Base-by-base conservation (phyloP, 1,140 invertebrate species). In the Sitobion miscanthi region DNA sequence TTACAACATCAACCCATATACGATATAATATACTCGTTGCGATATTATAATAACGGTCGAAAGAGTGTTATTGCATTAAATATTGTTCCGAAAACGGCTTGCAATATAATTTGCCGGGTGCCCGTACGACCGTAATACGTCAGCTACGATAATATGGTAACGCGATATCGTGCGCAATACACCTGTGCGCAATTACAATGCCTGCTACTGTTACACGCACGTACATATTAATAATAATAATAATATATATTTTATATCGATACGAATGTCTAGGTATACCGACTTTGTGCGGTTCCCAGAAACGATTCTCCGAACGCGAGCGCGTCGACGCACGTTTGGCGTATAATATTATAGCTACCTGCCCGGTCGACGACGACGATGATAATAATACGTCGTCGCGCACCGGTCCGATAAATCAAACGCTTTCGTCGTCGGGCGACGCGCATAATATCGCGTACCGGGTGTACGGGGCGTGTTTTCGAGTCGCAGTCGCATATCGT, bases 351-450 rank as follows among this genome's bases (percentile, higher is more conserved):
- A 47, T 47, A 47, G 1, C 38, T 38, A 38, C 42, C 42, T 69
- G n/a, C 30, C 42, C 3, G n/a, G 62, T 17, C 5, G 62, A 35
- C 35, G 35, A 35, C 35, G 35, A 35, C 35, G 35, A 77, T 35
- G 62, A 77, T 77, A 77, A 77, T 77, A 77, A 77, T 77, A 77
- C 62, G 62, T 77, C 62, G 62, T 77, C 62, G 62, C 5, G n/a
- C 62, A 77, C 62, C 62, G 62, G 62, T 77, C n/a, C 62, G 62
- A 77, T 77, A 77, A 77, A 77, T 77, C 62, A 77, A 77, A 77
- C 62, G 62, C 62, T 77, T 77, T 77, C 30, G 62, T 77, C 62
- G 62, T 77, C 62, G 62, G 62, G 62, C 62, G 62, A 77, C 30
- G 62, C 62, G 62, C 62, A 77, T 77, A 77, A 77, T 77, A 77